phyloP scores from a whole-genome alignment of 2,797 vertebrate genomes.

The Pempheris klunzingeri region DNA sequence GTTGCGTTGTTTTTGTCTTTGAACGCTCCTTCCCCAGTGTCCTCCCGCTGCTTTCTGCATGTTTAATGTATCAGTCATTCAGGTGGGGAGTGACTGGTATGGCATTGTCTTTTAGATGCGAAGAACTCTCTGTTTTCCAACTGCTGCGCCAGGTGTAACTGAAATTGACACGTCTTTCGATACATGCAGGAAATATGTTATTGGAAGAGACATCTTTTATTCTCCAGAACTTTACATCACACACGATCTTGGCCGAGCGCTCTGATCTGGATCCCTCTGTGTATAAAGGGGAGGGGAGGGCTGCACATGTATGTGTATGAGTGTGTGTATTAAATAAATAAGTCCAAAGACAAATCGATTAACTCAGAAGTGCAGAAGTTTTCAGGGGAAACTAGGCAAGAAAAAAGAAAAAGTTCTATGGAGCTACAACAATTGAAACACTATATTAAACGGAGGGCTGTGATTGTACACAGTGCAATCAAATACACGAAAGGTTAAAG shows the following conservation, averaged over 20 bases:
- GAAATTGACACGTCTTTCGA: constrained; percentile 85
- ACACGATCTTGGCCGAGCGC: constrained; percentile 79
- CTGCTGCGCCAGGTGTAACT: constrained; percentile 79
- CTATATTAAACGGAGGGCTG: constrained; percentile 14
- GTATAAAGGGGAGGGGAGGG: constrained; percentile 69
- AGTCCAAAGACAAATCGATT: constrained; percentile 81
- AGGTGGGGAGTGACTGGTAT: constrained; percentile 84
- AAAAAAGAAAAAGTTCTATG: constrained; percentile 56
- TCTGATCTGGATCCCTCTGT: constrained; percentile 82
- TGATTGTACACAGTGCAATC: constrained; percentile 11
- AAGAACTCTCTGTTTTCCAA: constrained; percentile 77
- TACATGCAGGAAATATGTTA: constrained; percentile 79
- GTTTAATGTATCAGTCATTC: constrained; percentile 87
- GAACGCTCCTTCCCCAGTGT: constrained; percentile 73
- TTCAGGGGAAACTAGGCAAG: constrained; percentile 53
- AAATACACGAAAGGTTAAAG: constrained; percentile 53
- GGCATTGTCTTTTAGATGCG: constrained; percentile 79
- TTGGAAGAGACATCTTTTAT: constrained; percentile 86
- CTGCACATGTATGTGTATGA: constrained; percentile 46
- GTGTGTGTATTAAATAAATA: constrained; percentile 76
- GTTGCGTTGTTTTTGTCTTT: constrained; percentile 75
- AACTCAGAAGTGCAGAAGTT: constrained; percentile 72
- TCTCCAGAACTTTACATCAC: constrained; percentile 86
- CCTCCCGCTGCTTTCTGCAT: constrained; percentile 82
- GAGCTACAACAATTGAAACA: constrained; percentile 27